Evolutionary conservation across 2,888 invertebrate genomes (phyloP).

Genomic region (Nycteola revayana): DNA sequence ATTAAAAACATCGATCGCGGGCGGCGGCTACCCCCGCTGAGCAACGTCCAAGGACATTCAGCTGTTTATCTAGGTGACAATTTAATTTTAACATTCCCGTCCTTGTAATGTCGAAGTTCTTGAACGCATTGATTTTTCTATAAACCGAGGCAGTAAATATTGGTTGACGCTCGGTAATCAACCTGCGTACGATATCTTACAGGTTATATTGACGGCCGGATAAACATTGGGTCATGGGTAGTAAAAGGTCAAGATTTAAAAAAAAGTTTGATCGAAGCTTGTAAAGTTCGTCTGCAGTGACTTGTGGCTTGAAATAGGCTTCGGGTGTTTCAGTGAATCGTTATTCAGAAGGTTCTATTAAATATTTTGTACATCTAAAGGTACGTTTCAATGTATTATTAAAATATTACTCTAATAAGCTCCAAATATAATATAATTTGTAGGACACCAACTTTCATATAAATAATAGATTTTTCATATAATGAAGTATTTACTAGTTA

Average conservation of each 20-base stretch:
- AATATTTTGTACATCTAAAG: too few species aligned
- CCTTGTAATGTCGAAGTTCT: constrained; percentile 15
- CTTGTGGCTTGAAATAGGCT: too few species aligned
- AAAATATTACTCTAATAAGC: too few species aligned
- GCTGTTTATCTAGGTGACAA: constrained; percentile 26
- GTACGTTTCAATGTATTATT: too few species aligned
- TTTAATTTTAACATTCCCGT: constrained; percentile 8
- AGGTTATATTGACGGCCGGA: constrained; percentile 21
- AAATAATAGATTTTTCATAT: too few species aligned
- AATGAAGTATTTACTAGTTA: too few species aligned
- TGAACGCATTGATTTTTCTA: constrained; percentile 64
- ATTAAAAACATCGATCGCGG: constrained; percentile 40
- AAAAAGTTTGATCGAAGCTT: neutral
- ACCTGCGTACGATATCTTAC: constrained; percentile 19
- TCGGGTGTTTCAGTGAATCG: too few species aligned
- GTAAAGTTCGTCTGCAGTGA: too few species aligned
- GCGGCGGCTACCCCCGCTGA: constrained; percentile 33
- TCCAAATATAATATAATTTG: too few species aligned
- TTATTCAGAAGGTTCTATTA: too few species aligned
- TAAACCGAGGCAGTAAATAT: constrained; percentile 53
- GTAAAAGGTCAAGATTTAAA: neutral
- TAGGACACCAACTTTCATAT: too few species aligned
- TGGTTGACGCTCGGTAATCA: constrained; percentile 31
- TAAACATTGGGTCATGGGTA: constrained; percentile 18
- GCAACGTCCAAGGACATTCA: constrained; percentile 47